Base-by-base conservation (phyloP, 2,113 vertebrate genomes). In the Anas platyrhynchos region DNA sequence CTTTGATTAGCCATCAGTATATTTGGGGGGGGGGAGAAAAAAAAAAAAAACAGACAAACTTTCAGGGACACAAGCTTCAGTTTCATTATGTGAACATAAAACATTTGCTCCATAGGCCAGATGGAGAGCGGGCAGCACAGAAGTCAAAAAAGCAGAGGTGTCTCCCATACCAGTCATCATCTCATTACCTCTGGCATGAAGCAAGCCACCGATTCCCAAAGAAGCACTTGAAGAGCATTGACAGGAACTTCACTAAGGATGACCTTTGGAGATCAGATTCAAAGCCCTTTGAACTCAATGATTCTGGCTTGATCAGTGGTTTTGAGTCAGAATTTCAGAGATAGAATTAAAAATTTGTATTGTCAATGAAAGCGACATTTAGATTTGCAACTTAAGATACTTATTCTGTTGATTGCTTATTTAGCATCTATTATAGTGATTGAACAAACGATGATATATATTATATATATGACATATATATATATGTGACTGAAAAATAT, bases 281-380 rank as follows among this genome's bases (percentile, higher is more conserved):
- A 38, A 95, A 84, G 15, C 8, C 20, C 5, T 63, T 77, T 67
- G 5, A 92, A 91, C 63, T 50, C 15, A 14, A 52, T 14, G 2
- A 0, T 0, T 59, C 80, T 34, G 2, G 5, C 50, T 18, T 75
- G 31, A 63, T 52, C 31, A 17, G 3, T 68, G 14, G 2, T 4
- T 92, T 72, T 72, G 20, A 13, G 91, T 68, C 41, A 76, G 43
- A 72, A 82, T 75, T n/a, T n/a, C 63, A 73, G 54, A n/a, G 25
- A 75, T 0, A 34, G 25, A 88, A 12, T n/a, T 65, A 38, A 65
- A 14, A 15, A n/a, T 38, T 54, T 46, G 9, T 46, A 34, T 86
- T 67, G 43, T 36, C 56, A 66, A 1, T 65, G 52, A 43, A 69
- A 25, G 9, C 43, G 11, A 27, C 9, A 72, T 26, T 21, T 93